Evolutionary conservation across 2,113 vertebrate species (phyloP).

Genomic region (Cephalophus harveyi): DNA sequence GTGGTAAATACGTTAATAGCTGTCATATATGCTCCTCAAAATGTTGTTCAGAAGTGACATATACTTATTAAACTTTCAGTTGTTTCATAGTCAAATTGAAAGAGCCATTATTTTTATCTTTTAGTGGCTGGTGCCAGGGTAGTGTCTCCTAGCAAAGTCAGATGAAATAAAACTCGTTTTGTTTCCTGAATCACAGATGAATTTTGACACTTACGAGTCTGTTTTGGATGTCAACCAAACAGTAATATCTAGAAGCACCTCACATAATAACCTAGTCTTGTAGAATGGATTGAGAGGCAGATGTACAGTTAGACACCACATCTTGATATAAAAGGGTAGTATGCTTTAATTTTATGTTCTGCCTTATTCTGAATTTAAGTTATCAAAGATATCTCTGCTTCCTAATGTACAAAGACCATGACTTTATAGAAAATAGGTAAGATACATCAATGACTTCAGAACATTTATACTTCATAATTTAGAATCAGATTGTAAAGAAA

Average conservation of each 20-base stretch:
- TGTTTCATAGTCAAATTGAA: neutral
- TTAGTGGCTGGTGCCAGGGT: neutral
- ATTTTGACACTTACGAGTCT: neutral
- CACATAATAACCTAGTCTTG: neutral
- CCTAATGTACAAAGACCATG: neutral
- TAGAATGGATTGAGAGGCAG: neutral
- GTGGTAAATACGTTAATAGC: neutral
- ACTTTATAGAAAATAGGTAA: neutral
- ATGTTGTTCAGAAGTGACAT: neutral
- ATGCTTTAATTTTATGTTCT: neutral
- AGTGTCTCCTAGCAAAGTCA: neutral
- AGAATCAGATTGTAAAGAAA: neutral
- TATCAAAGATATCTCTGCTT: neutral
- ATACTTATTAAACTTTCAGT: neutral
- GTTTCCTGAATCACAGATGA: neutral
- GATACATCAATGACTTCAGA: neutral
- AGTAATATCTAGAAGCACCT: neutral
- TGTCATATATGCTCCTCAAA: neutral
- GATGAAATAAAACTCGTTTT: neutral
- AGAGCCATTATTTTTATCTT: neutral
- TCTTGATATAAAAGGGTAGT: neutral
- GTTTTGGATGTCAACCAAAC: neutral
- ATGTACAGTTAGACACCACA: neutral
- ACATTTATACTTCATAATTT: neutral
- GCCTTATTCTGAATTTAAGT: neutral